Evolutionary conservation across 2,888 invertebrate species (phyloP).

Genomic region (Heliconius erato): DNA sequence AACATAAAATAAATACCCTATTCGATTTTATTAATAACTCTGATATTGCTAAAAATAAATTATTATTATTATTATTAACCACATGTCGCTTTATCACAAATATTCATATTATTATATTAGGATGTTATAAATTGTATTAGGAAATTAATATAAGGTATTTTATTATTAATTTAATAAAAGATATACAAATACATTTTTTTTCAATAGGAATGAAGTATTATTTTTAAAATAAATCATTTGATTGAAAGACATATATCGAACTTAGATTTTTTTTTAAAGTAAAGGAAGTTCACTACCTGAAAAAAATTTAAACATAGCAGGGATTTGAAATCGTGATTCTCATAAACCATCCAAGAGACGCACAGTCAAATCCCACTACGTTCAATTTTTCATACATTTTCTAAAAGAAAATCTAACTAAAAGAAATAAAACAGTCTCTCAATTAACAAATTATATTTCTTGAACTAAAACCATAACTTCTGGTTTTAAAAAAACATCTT

Average conservation of each 20-base stretch:
- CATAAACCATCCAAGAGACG: not conserved
- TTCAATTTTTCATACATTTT: not conserved
- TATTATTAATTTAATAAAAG: no score
- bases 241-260: no score
- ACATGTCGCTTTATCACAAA: slow-evolving; percentile 12
- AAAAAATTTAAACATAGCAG: not conserved
- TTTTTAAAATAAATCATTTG: no score
- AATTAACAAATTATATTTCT: slow-evolving; percentile 70
- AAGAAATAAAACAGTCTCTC: not conserved
- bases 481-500: slow-evolving; percentile 89
- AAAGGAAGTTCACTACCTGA: no score
- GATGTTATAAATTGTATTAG: not conserved
- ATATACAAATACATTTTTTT: no score
- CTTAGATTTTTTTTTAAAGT: no score
- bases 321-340: not conserved
- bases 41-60: slow-evolving; percentile 42
- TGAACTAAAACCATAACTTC: slow-evolving; percentile 91
- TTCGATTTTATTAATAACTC: slow-evolving; percentile 24
- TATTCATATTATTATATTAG: slow-evolving; percentile 3
- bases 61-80: slow-evolving; percentile 19
- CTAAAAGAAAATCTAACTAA: not conserved
- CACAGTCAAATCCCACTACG: not conserved
- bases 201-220: no score
- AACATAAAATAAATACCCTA: not conserved
- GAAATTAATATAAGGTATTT: not conserved